Percentiles rank a stretch among this genome's conserved stretches.
Conservation (phyloP, 2,797 vertebrate genomes). For the Erpetoichthys calabaricus region DNA sequence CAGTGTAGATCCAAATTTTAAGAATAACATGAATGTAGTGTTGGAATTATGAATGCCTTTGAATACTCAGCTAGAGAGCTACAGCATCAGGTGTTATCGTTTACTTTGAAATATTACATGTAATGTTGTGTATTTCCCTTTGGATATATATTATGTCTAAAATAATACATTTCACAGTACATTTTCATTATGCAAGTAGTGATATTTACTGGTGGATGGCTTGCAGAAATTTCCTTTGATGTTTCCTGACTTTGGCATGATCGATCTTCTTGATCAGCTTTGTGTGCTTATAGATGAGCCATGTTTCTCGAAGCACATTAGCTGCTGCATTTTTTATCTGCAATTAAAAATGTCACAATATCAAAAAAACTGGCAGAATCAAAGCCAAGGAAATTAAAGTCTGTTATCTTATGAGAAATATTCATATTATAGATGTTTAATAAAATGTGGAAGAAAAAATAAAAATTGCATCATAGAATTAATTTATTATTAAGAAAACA, state of each 20-base stretch:
- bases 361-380: background rate
- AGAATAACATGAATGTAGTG: too few species aligned
- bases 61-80: too few species aligned
- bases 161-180: background rate
- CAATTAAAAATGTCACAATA: slow-evolving; percentile 3
- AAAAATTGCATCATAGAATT: background rate
- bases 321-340: slow-evolving; percentile 61
- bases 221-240: slow-evolving; percentile 62
- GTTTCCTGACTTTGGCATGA: slow-evolving; percentile 57
- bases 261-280: slow-evolving; percentile 61
- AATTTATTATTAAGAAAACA: too few species aligned
- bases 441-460: background rate
- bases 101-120: too few species aligned
- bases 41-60: too few species aligned
- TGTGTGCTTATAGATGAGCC: slow-evolving; percentile 66
- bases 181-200: too few species aligned
- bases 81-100: too few species aligned
- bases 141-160: too few species aligned
- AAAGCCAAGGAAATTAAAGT: background rate
- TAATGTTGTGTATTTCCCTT: too few species aligned
- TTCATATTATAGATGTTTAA: background rate
- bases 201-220: slow-evolving; percentile 60
- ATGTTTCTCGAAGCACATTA: slow-evolving; percentile 55
- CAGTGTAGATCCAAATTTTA: too few species aligned
- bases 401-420: too few species aligned